Conservation (phyloP, 2,113 vertebrate genomes). For the Micronycteris hirsuta region DNA sequence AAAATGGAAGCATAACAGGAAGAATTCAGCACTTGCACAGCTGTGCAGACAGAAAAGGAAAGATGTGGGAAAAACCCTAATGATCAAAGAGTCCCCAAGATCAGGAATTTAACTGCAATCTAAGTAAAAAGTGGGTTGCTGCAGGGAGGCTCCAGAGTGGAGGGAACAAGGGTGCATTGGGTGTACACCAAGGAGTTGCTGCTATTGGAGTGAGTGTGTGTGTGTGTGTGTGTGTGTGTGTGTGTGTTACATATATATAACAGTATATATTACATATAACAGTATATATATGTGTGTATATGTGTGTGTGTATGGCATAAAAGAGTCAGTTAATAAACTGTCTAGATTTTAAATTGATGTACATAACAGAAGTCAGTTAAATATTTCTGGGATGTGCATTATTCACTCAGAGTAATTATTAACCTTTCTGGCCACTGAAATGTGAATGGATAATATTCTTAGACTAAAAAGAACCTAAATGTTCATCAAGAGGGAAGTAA, state of each 20-base stretch:
- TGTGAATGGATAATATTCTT: neutral
- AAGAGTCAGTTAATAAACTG: neutral
- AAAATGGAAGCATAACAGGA: neutral
- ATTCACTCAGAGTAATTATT: neutral
- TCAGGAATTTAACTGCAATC: neutral
- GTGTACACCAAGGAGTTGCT: neutral
- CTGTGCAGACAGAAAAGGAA: neutral
- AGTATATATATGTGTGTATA: too few relatives aligned
- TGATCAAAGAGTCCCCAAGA: neutral
- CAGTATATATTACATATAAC: too few relatives aligned
- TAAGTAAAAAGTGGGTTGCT: neutral
- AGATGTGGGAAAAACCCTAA: neutral
- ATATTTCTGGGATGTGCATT: neutral
- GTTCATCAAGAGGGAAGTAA: neutral
- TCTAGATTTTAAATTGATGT: neutral
- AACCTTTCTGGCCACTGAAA: neutral
- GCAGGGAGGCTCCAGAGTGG: neutral
- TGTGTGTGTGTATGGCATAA: neutral
- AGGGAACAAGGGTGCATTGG: neutral
- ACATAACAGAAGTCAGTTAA: neutral
- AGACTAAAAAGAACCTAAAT: neutral
- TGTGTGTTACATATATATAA: too few relatives aligned
- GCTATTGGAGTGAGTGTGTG: too few relatives aligned
- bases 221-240: too few relatives aligned
- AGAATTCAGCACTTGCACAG: neutral